Base-by-base conservation (phyloP, 2,113 vertebrate genomes). In the Periophthalmus modestus region DNA sequence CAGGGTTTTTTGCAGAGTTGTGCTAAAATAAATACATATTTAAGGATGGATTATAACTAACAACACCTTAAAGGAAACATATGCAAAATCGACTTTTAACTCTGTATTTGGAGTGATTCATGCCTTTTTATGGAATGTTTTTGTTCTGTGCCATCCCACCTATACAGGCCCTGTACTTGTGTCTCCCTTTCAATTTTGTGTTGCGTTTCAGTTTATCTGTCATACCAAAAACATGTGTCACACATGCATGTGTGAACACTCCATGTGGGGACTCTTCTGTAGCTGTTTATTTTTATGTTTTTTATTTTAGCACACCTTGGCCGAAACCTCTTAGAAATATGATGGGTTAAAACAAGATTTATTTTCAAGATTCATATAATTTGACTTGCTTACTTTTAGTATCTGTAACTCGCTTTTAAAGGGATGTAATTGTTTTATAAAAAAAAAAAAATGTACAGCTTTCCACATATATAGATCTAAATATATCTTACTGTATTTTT, bases 401-500 rank as follows among this genome's bases (percentile, higher is more conserved):
- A 69, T 74, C 39, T 69, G 75, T 75, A 1, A 43, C 63, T 24
- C 0, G 1, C 19, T 78, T 86, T 78, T 75, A 66, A 82, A 90
- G 82, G 80, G 80, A 68, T 4, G 79, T 77, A 2, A 72, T 73
- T n/a, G 70, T 70, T 33, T 33, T 34, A 50, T 77, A 39, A 80
- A n/a, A 69, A n/a, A 50, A 75, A 39, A 80, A n/a, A 69, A 15
- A 65, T 79, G 46, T 67, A 69, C 21, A 71, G 57, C 46, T n/a
- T 43, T 69, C n/a, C 34, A 47, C 34, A 11, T 43, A 14, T 57
- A 13, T 69, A 50, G 52, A 33, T 63, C 24, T 28, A 24, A 47
- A 24, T 18, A 28, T 24, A 68, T 55, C 19, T 34, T 75, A 57
- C 46, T 57, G 13, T 66, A 67, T 52, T 79, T 6, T 78, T 58